A percentile compares a stretch with the other conserved stretches of the same genome.
phyloP scores from a whole-genome alignment of 2,113 vertebrate species.

The Furnarius figulus region DNA sequence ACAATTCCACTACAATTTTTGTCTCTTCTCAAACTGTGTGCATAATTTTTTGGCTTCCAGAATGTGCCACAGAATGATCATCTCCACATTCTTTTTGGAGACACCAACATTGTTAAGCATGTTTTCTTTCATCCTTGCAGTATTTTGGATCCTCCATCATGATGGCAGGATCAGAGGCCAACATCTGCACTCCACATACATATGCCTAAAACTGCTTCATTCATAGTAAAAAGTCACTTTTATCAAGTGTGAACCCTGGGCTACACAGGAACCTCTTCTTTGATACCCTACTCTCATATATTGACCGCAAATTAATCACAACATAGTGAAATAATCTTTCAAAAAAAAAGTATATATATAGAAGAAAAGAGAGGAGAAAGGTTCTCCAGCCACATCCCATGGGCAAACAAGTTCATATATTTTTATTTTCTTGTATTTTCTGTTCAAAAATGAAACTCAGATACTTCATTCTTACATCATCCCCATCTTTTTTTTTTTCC shows the following conservation, averaged over 20 bases:
- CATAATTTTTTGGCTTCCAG: not conserved
- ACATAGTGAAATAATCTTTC: not conserved
- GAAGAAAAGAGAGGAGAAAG: not conserved
- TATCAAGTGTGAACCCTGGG: not conserved
- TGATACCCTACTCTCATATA: not conserved
- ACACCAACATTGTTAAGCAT: not conserved
- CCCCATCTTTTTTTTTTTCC: not conserved
- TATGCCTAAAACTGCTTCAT: not conserved
- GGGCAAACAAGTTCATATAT: not conserved
- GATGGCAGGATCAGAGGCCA: not conserved
- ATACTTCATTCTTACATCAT: not conserved
- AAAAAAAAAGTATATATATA: too few relatives aligned
- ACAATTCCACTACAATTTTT: not conserved
- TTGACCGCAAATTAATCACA: not conserved
- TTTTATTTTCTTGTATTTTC: not conserved
- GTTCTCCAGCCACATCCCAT: not conserved
- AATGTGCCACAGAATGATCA: not conserved
- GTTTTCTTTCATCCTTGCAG: not conserved
- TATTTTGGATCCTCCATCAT: not conserved
- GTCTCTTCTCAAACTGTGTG: not conserved
- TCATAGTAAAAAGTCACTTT: not conserved
- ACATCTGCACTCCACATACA: not conserved
- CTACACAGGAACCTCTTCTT: not conserved
- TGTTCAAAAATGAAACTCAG: not conserved
- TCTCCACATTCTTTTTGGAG: fast-evolving